Conservation (phyloP, 2,113 vertebrate species). For the Alouatta palliata region DNA sequence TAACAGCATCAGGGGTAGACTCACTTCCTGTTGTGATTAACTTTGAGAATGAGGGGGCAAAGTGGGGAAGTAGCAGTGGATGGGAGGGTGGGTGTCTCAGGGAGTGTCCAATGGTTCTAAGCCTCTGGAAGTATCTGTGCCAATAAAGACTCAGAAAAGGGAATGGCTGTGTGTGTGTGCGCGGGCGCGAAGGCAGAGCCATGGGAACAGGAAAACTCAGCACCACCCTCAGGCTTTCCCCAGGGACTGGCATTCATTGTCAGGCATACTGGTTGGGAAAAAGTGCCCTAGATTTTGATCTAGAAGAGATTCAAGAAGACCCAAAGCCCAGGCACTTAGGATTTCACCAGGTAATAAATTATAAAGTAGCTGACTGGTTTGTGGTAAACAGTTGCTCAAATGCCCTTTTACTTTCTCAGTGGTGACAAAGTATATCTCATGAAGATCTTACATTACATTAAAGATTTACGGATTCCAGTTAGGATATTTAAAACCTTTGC, state of each 20-base stretch:
- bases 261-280: background rate
- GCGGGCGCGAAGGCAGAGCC: background rate
- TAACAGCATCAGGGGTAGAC: background rate
- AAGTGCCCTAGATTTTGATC: background rate
- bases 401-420: background rate
- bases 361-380: background rate
- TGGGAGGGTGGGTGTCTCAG: background rate
- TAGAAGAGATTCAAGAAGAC: background rate
- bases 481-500: slow-evolving; percentile 59
- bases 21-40: slow-evolving; percentile 44
- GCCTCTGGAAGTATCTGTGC: background rate
- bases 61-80: background rate
- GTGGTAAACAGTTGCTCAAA: background rate
- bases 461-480: slow-evolving; percentile 24
- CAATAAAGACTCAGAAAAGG: background rate
- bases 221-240: background rate
- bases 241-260: slow-evolving; percentile 14
- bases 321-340: background rate
- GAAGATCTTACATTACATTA: slow-evolving; percentile 14
- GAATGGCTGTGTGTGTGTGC: background rate
- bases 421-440: background rate
- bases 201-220: slow-evolving; percentile 18
- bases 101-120: background rate
- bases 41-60: background rate
- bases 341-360: background rate